Conservation (phyloP, 2,888 invertebrate species). For the Sesia bembeciformis region DNA sequence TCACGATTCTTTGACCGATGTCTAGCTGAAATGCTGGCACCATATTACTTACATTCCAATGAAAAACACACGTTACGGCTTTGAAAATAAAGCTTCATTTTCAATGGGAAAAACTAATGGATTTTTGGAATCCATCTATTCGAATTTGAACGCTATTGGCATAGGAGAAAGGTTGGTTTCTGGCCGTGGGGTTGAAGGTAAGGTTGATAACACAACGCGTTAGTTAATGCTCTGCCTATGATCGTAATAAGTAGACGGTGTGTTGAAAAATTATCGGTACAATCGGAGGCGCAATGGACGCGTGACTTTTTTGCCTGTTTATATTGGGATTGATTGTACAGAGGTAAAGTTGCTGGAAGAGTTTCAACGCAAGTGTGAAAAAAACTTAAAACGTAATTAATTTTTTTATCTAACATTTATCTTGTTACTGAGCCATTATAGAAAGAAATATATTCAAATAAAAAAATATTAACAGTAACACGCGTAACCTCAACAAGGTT, state of each 20-base stretch:
- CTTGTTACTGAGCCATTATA: too few relatives aligned
- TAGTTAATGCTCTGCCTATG: constrained; percentile 69
- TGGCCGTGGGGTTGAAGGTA: constrained; percentile 5
- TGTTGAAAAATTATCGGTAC: constrained; percentile 73
- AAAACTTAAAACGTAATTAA: too few relatives aligned
- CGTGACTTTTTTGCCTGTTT: constrained; percentile 69
- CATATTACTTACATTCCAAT: constrained; percentile 12
- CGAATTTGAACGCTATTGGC: background rate
- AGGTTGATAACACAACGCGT: constrained; percentile 46
- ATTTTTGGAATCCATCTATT: constrained; percentile 11
- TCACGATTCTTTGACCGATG: constrained; percentile 72
- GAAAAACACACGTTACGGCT: constrained; percentile 20
- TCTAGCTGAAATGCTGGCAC: constrained; percentile 48
- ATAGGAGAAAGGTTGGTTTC: constrained; percentile 21
- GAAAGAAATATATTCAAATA: too few relatives aligned
- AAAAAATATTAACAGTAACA: too few relatives aligned
- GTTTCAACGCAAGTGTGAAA: background rate
- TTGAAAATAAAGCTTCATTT: constrained; percentile 11
- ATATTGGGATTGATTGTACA: constrained; percentile 49
- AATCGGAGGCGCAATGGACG: constrained; percentile 70
- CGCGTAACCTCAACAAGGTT: too few relatives aligned
- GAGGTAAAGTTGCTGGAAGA: constrained; percentile 29
- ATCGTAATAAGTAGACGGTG: constrained; percentile 73
- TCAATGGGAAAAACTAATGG: constrained; percentile 8
- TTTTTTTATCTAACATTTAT: too few relatives aligned